A percentile compares a stretch with the other conserved stretches of the same genome.
phyloP scores from a whole-genome alignment of 2,888 invertebrate species.

The Uropetala carovei region DNA sequence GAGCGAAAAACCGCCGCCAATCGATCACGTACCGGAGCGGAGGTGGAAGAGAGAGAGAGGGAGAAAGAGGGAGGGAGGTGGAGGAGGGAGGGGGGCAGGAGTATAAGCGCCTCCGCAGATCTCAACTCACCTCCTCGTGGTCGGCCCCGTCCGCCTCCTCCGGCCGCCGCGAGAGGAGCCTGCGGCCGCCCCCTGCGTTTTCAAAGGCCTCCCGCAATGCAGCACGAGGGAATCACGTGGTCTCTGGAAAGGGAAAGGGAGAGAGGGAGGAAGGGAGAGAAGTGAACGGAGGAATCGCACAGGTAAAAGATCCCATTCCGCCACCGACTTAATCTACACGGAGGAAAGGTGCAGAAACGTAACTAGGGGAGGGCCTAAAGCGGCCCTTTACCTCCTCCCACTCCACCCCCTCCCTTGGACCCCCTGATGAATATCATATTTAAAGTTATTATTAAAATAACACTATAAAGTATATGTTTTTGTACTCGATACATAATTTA shows the following conservation, averaged over 20 bases:
- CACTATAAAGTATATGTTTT: too few relatives aligned
- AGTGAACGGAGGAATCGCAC: not conserved
- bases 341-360: too few relatives aligned
- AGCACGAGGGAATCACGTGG: conserved; percentile 59
- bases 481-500: too few relatives aligned
- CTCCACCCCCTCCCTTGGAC: too few relatives aligned
- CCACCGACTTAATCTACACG: not conserved
- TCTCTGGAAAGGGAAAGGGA: not conserved
- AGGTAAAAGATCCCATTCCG: conserved; percentile 31
- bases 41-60: not conserved
- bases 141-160: not conserved
- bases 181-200: conserved; percentile 2
- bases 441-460: too few relatives aligned
- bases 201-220: conserved; percentile 54
- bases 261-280: not conserved
- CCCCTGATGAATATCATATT: too few relatives aligned
- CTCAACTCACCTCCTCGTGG: not conserved
- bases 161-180: not conserved
- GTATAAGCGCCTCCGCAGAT: not conserved
- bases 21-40: not conserved
- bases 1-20: not conserved
- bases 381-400: too few relatives aligned
- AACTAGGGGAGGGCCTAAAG: too few relatives aligned
- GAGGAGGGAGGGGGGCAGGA: not conserved
- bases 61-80: not conserved